phyloP scores from a whole-genome alignment of 2,888 invertebrate genomes.

The Hydriomena furcata region DNA sequence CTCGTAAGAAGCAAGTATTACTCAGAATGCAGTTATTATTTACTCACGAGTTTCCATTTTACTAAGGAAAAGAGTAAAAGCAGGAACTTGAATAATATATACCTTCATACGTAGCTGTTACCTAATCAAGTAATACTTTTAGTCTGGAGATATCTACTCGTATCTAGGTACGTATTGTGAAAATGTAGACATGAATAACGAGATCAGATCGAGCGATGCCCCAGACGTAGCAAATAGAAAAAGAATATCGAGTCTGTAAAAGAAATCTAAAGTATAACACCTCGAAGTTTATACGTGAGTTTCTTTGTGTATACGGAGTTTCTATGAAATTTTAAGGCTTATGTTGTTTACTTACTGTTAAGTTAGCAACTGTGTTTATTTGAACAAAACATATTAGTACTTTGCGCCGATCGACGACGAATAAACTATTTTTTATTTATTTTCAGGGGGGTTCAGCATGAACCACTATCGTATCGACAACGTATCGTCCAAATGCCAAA shows the following conservation, averaged over 20 bases:
- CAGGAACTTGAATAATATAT: slow-evolving; percentile 22
- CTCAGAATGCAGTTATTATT: slow-evolving; percentile 14
- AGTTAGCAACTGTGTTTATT: no score
- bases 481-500: no score
- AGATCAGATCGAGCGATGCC: slow-evolving; percentile 43
- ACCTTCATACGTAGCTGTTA: slow-evolving; percentile 10
- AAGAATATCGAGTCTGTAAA: slow-evolving; percentile 71
- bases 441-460: no score
- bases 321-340: slow-evolving; percentile 6
- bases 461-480: no score
- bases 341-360: neutral
- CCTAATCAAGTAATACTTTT: no score
- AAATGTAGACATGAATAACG: slow-evolving; percentile 48
- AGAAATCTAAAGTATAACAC: slow-evolving; percentile 65
- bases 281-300: slow-evolving; percentile 49
- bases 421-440: no score
- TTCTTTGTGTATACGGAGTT: slow-evolving; percentile 11
- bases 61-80: slow-evolving; percentile 11
- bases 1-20: slow-evolving; percentile 5
- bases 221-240: slow-evolving; percentile 65
- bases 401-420: no score
- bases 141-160: no score
- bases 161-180: slow-evolving; percentile 38
- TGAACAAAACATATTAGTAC: no score
- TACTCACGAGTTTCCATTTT: slow-evolving; percentile 13